Conservation (phyloP, 2,888 invertebrate species). For the Nycteola revayana region DNA sequence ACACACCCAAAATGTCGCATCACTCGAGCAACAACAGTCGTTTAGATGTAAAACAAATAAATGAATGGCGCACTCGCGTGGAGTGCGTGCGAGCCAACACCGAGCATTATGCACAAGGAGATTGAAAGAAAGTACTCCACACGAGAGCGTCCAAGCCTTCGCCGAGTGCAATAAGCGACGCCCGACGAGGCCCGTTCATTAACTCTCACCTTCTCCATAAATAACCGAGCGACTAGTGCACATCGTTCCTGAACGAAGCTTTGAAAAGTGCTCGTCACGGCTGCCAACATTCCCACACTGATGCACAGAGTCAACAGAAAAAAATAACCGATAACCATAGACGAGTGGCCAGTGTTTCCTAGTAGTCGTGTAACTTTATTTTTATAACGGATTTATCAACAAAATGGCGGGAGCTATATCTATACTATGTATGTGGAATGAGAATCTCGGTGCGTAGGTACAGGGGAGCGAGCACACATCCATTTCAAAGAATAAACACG, state of each 20-base stretch:
- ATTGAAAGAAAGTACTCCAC: slow-evolving; percentile 77
- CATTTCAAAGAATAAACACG: slow-evolving; percentile 76
- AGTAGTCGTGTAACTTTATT: slow-evolving; percentile 53
- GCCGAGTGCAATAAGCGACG: slow-evolving; percentile 75
- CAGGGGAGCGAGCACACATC: slow-evolving; percentile 56
- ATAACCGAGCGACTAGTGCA: slow-evolving; percentile 56
- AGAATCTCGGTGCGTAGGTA: slow-evolving; percentile 41
- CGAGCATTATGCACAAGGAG: slow-evolving; percentile 75
- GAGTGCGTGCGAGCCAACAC: slow-evolving; percentile 71
- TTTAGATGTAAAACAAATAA: slow-evolving; percentile 75
- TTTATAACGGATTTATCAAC: slow-evolving; percentile 56
- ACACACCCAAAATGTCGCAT: slow-evolving; percentile 66
- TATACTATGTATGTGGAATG: slow-evolving; percentile 45
- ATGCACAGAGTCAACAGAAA: slow-evolving; percentile 48
- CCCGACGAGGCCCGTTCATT: slow-evolving; percentile 69
- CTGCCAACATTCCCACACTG: slow-evolving; percentile 47
- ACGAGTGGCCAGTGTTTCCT: slow-evolving; percentile 47
- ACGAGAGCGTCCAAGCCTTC: slow-evolving; percentile 72
- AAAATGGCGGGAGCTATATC: slow-evolving; percentile 53
- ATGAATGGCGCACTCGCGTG: slow-evolving; percentile 63
- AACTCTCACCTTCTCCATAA: slow-evolving; percentile 67
- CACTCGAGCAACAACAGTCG: slow-evolving; percentile 58
- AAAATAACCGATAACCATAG: slow-evolving; percentile 54
- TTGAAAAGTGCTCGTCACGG: slow-evolving; percentile 47
- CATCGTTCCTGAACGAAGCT: slow-evolving; percentile 40